Evolutionary conservation across 2,797 vertebrate species (phyloP).

Genomic region (Lepus townsendii): DNA sequence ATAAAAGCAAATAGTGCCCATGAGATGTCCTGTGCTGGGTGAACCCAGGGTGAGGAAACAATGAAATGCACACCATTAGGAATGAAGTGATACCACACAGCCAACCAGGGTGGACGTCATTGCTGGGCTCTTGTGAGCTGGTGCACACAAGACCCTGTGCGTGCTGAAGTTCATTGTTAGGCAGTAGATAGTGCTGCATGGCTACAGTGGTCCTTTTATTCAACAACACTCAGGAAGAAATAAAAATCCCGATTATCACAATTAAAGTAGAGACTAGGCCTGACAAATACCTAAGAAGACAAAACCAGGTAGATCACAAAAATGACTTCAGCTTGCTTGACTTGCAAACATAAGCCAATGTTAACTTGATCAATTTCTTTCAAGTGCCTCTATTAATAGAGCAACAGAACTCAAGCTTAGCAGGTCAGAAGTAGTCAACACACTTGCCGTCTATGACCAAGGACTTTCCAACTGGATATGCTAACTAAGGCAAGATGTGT

Average conservation of each 20-base stretch:
- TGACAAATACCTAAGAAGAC: not conserved
- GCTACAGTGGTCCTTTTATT: too few species aligned
- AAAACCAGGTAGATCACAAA: not conserved
- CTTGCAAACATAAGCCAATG: not conserved
- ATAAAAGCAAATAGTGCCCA: not conserved
- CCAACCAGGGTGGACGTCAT: too few species aligned
- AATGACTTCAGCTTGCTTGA: not conserved
- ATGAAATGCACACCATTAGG: not conserved
- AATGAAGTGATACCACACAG: not conserved
- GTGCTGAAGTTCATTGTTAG: accelerated
- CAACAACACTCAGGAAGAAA: not conserved
- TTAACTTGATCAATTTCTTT: not conserved
- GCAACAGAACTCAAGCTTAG: not conserved
- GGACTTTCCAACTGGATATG: not conserved
- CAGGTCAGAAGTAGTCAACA: not conserved
- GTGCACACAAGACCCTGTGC: too few species aligned
- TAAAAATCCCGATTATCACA: too few species aligned
- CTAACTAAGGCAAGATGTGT: not conserved
- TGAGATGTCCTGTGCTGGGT: not conserved
- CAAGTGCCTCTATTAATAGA: not conserved
- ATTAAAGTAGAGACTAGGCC: not conserved
- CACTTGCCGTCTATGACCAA: not conserved
- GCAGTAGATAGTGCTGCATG: accelerated
- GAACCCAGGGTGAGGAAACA: too few species aligned
- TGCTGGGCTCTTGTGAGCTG: too few species aligned